These are phyloP conservation scores for Laspeyria flexula DNA, from an alignment of 2,888 invertebrate species.

Conservation along the genomic window DNA sequence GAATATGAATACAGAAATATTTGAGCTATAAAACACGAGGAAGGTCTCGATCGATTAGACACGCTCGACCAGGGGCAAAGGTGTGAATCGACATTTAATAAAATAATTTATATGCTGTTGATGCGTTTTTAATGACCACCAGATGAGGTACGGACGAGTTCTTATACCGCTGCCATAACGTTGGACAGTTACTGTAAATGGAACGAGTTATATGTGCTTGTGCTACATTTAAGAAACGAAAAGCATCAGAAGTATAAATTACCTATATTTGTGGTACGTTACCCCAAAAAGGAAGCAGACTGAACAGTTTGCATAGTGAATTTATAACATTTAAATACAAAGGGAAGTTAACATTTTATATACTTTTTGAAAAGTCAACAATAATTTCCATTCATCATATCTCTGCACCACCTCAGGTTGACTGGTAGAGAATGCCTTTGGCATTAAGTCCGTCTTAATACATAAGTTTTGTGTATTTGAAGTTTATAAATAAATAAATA, in stretches of 20 bases:
- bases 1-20: slow-evolving; percentile 21
- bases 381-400: no score
- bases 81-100: slow-evolving; percentile 83
- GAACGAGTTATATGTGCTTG: slow-evolving; percentile 16
- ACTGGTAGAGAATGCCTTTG: no score
- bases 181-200: slow-evolving; percentile 35
- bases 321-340: no score
- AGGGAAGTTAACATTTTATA: no score
- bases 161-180: slow-evolving; percentile 34
- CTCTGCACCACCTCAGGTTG: no score
- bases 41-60: slow-evolving; percentile 63
- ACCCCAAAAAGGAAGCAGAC: no score
- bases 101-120: slow-evolving; percentile 76
- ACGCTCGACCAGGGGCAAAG: slow-evolving; percentile 67
- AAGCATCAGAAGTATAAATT: neutral
- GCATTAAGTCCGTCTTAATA: no score
- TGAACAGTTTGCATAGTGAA: no score
- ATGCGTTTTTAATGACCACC: slow-evolving; percentile 79
- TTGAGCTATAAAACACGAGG: slow-evolving; percentile 47
- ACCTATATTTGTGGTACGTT: no score
- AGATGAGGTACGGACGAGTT: slow-evolving; percentile 41
- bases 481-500: no score
- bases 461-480: no score
- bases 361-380: no score
- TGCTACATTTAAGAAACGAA: slow-evolving; percentile 19